Base-by-base conservation (phyloP, 2,797 vertebrate genomes). In the Odontamblyopus lacepedii region DNA sequence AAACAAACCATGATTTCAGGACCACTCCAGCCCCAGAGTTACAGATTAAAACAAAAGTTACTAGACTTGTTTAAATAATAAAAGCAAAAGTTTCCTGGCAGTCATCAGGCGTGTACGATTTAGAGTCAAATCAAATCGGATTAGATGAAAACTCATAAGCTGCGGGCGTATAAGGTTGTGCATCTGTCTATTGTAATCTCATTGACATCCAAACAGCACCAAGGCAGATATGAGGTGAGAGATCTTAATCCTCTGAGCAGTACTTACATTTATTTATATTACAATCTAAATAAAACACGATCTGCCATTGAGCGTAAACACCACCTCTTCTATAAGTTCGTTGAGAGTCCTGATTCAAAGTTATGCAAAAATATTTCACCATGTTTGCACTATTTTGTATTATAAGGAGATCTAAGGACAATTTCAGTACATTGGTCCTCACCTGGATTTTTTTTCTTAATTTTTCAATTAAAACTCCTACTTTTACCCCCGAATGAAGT, bases 161-260 rank as follows among this genome's bases (percentile, higher is more conserved):
- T 19, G 13, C 12, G 26, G 29, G n/a, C 3, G 11, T 6, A 66
- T 66, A 63, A 77, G 71, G 55, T 50, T 73, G 48, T 66, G 29
- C 18, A 62, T 35, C 66, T 72, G 60, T 73, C 67, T 60, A 19
- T 78, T 32, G 62, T 78, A 75, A 84, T 85, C 77, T 59, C 72
- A 73, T 67, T 84, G 77, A 79, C 77, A 82, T 74, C 73, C 78
- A 16, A 41, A 30, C 78, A 63, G 18, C 27, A 35, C 26, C 26
- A 51, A 76, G 83, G 71, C 62, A 80, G 77, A 83, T 76, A 73
- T 55, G 59, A 75, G 76, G 79, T 79, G 73, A 82, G 73, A 29
- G 61, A 59, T 81, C 77, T 48, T 84, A 85, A 81, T 73, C 70
- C 62, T 41, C n/a, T 72, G 71, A 76, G 67, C n/a, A 23, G 7